Evolutionary conservation across 2,113 vertebrate genomes (phyloP).

Genomic region (Platysternon megacephalum): DNA sequence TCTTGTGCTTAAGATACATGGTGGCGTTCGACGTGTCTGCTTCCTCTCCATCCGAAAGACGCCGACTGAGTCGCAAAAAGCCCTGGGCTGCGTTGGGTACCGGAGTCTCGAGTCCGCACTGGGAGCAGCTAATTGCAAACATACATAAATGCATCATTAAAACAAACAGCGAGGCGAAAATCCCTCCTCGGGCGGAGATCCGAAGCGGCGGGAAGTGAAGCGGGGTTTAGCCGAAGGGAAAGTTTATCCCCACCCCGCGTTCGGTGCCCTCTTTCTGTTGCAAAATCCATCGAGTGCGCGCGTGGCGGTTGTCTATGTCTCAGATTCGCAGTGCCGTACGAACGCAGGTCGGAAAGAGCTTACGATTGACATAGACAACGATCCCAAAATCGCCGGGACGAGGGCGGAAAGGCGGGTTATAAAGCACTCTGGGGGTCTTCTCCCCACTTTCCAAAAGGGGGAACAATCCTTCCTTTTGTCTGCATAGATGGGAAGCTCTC

Average conservation of each 20-base stretch:
- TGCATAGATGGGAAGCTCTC: neutral
- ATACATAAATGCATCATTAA: neutral
- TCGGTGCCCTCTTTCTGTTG: neutral
- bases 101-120: neutral
- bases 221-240: neutral
- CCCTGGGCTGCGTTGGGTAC: no score
- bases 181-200: no score
- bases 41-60: neutral
- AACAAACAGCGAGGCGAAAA: neutral
- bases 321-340: rapidly evolving
- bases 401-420: neutral
- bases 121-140: neutral
- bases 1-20: neutral
- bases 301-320: no score
- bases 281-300: neutral
- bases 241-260: no score
- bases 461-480: neutral
- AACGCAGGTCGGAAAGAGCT: neutral
- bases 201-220: neutral
- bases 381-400: neutral
- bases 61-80: neutral
- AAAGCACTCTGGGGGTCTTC: neutral
- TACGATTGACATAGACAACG: rapidly evolving
- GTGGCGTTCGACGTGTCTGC: neutral
- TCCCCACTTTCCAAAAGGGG: neutral